Evolutionary conservation across 2,888 invertebrate species (phyloP).

Genomic region (Sarcophaga rosellei): DNA sequence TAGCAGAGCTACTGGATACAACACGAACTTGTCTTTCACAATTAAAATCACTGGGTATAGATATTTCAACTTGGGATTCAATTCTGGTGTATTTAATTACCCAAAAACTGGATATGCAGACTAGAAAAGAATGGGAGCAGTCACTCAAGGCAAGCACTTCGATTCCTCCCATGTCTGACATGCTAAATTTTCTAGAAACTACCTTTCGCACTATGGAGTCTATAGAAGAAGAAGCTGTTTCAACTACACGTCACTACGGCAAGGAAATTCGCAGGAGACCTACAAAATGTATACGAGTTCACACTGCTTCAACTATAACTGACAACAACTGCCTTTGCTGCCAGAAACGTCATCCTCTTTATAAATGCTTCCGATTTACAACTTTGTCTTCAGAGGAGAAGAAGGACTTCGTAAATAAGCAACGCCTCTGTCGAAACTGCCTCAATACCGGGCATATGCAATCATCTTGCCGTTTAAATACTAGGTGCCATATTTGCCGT

Average conservation of each 20-base stretch:
- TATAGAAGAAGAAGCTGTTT: constrained; percentile 3
- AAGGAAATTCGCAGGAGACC: not conserved
- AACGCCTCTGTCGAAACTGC: constrained; percentile 42
- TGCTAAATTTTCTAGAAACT: constrained; percentile 23
- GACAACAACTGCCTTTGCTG: constrained; percentile 25
- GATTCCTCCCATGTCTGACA: not conserved
- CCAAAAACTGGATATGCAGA: constrained; percentile 27
- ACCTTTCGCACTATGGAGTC: constrained; percentile 18
- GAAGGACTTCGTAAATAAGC: constrained; percentile 20
- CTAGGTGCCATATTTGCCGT: constrained; percentile 33
- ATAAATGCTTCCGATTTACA: constrained; percentile 54
- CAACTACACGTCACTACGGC: no score
- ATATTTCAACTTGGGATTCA: not conserved
- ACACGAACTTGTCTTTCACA: constrained; percentile 1
- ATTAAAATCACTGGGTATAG: no score
- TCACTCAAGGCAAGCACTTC: constrained; percentile 14
- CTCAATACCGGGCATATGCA: constrained; percentile 36
- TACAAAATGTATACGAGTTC: constrained; percentile 3
- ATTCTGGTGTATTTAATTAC: not conserved
- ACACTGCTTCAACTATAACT: not conserved
- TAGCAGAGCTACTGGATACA: constrained; percentile 32
- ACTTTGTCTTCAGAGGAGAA: constrained; percentile 31
- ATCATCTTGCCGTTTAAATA: constrained; percentile 1
- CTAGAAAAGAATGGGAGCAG: constrained; percentile 37
- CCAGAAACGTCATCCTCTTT: constrained; percentile 16